Percentiles rank a stretch among this genome's conserved stretches.
phyloP scores from a whole-genome alignment of 1,140 invertebrate genomes.

The Saccostrea glomerata region DNA sequence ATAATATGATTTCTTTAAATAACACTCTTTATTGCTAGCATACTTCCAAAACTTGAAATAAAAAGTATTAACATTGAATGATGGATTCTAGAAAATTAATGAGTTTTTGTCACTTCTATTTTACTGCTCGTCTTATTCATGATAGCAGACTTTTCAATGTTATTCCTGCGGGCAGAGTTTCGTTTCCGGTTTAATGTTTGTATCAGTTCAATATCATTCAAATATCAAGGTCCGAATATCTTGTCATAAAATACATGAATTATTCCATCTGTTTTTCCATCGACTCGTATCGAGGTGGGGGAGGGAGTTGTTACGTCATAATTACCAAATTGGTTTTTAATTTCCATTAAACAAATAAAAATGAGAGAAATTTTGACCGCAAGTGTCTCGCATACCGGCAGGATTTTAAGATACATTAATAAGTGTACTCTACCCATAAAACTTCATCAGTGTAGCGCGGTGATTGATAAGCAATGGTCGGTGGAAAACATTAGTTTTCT shows the following conservation, averaged over 20 bases:
- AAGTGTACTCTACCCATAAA: neutral
- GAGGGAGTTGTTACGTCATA: constrained; percentile 1
- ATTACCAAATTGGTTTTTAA: neutral
- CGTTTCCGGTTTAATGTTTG: too few relatives aligned
- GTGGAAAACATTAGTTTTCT: neutral
- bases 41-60: too few relatives aligned
- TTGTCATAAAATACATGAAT: neutral
- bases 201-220: neutral
- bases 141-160: too few relatives aligned
- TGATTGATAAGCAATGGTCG: neutral
- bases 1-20: too few relatives aligned
- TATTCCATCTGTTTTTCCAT: neutral
- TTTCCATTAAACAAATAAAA: constrained; percentile 1
- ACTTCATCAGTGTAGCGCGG: neutral
- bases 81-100: too few relatives aligned
- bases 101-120: too few relatives aligned
- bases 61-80: too few relatives aligned
- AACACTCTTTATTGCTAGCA: too few relatives aligned
- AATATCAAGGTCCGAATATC: neutral
- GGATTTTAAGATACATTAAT: neutral
- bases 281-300: neutral
- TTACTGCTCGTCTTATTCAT: too few relatives aligned
- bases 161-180: too few relatives aligned
- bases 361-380: neutral
- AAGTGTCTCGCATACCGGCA: neutral